These are phyloP conservation scores for Leptestheria dahalacensis DNA, from an alignment of 1,140 invertebrate species.

Conservation along the genomic window DNA sequence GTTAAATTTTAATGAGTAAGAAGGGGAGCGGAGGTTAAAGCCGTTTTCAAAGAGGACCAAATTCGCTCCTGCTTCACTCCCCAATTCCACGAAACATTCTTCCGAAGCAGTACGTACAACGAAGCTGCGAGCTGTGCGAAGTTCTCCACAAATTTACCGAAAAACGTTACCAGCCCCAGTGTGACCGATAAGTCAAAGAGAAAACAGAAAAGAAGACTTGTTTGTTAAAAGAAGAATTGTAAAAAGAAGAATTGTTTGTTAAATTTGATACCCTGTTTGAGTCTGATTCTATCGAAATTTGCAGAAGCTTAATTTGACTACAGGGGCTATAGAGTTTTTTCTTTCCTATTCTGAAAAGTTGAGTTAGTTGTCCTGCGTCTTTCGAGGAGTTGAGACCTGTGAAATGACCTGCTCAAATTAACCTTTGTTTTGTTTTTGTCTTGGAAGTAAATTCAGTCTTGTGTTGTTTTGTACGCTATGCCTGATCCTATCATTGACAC, in stretches of 20 bases:
- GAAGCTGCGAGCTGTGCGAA: slow-evolving; percentile 26
- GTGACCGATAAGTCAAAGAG: no score
- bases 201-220: background rate
- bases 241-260: background rate
- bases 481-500: no score
- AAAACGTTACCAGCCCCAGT: background rate
- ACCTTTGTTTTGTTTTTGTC: no score
- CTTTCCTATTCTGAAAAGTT: no score
- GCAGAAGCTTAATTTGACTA: no score
- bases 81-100: background rate
- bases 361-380: no score
- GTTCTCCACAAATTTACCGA: slow-evolving; percentile 27
- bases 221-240: background rate
- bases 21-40: slow-evolving; percentile 5
- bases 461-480: no score
- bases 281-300: no score
- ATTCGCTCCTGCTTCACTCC: background rate
- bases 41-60: background rate
- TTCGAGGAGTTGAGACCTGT: no score
- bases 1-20: slow-evolving; percentile 30
- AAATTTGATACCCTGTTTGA: no score
- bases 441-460: slow-evolving; percentile 23
- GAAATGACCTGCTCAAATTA: no score
- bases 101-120: slow-evolving; percentile 23
- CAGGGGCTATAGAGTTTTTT: no score